These are phyloP conservation scores for Andrena praecox DNA, from an alignment of 2,888 invertebrate species.

Conservation along the genomic window DNA sequence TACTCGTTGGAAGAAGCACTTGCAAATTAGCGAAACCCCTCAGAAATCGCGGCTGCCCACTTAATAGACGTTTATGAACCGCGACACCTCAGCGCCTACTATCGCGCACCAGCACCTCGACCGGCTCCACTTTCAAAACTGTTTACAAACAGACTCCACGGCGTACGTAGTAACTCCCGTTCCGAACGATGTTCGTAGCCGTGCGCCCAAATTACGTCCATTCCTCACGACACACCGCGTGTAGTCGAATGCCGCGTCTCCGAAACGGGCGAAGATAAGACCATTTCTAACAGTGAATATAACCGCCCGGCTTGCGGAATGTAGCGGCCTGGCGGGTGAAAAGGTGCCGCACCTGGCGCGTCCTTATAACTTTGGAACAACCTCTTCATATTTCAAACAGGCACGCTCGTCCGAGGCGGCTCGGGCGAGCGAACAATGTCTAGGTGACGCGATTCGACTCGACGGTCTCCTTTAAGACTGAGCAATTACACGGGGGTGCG, in stretches of 20 bases:
- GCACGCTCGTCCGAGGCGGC: constrained; percentile 34
- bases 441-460: constrained; percentile 29
- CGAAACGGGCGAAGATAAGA: constrained; percentile 49
- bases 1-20: too few relatives aligned
- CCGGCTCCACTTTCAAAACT: neutral
- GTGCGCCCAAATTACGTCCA: constrained; percentile 20
- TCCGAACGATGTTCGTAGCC: constrained; percentile 14
- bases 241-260: constrained; percentile 40
- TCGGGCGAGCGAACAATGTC: constrained; percentile 14
- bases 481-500: constrained; percentile 25
- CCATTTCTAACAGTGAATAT: constrained; percentile 44
- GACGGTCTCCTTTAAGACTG: neutral
- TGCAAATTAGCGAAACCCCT: neutral
- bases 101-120: neutral
- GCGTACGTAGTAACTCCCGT: neutral
- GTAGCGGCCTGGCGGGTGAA: constrained; percentile 34
- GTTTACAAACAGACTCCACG: constrained; percentile 6
- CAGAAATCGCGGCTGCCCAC: neutral
- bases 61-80: neutral
- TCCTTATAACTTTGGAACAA: constrained; percentile 71
- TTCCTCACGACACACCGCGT: constrained; percentile 26
- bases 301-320: constrained; percentile 23
- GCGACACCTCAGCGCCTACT: neutral
- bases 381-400: constrained; percentile 71
- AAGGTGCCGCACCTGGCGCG: constrained; percentile 64